A percentile compares a stretch with the other conserved stretches of the same genome.
These are phyloP conservation scores for Stenurella melanura DNA, from an alignment of 2,888 invertebrate genomes.

Conservation along the genomic window DNA sequence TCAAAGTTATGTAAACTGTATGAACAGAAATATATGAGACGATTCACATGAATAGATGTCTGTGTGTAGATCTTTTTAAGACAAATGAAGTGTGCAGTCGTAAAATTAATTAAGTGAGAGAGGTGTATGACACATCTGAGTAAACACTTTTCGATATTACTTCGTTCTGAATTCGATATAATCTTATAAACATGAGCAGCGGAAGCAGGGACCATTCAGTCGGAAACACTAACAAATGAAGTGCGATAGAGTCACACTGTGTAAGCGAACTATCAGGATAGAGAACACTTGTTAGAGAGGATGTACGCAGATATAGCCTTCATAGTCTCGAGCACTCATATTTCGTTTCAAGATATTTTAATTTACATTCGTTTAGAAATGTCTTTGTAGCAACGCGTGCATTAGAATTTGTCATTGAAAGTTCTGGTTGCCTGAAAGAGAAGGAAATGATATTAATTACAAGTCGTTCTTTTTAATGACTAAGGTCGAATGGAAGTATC, in stretches of 20 bases:
- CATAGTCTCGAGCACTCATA: no score
- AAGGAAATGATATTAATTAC: no score
- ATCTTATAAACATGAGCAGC: slow-evolving; percentile 18
- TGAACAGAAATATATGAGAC: slow-evolving; percentile 7
- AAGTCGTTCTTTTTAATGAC: no score
- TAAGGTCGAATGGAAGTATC: no score
- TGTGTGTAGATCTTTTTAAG: not conserved
- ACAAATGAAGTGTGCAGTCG: slow-evolving; percentile 13
- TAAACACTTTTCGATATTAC: slow-evolving; percentile 23
- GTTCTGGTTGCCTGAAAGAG: no score
- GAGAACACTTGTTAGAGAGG: not conserved
- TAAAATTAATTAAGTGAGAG: slow-evolving; percentile 25
- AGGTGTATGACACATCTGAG: slow-evolving; percentile 19
- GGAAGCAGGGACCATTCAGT: slow-evolving; percentile 10
- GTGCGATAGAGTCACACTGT: not conserved
- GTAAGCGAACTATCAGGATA: slow-evolving; percentile 19
- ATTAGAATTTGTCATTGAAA: no score
- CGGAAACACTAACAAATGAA: slow-evolving; percentile 25
- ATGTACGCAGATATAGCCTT: no score
- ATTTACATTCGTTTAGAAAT: no score
- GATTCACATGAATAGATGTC: slow-evolving; percentile 1
- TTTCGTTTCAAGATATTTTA: no score
- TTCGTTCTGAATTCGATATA: slow-evolving; percentile 15
- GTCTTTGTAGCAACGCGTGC: no score
- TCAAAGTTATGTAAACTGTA: not conserved